Percentiles rank a stretch among this genome's conserved stretches.
Evolutionary conservation across 2,888 invertebrate genomes (phyloP).

Genomic region (Resseliella maxima): DNA sequence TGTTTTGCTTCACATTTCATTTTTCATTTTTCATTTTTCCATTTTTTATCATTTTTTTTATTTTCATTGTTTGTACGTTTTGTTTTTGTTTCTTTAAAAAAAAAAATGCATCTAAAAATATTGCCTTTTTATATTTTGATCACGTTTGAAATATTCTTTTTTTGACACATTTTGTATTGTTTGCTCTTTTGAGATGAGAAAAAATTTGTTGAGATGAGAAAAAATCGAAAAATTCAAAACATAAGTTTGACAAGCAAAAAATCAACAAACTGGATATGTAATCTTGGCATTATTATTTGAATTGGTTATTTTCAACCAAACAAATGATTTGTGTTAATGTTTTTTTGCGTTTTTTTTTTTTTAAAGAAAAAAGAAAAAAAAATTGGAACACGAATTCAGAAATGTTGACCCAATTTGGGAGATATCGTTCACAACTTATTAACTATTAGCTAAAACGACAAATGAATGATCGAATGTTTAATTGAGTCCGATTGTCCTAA

Average conservation of each 20-base stretch:
- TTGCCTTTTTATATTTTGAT: constrained; percentile 11
- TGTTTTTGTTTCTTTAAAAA: background rate
- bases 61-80: background rate
- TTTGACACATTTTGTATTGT: background rate
- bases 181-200: background rate
- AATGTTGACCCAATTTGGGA: background rate
- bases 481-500: constrained; percentile 18
- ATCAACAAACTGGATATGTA: background rate
- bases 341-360: too few species aligned
- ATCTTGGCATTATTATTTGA: background rate
- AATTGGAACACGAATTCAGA: background rate
- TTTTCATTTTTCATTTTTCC: too few species aligned
- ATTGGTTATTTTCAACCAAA: background rate
- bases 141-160: background rate
- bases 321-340: background rate
- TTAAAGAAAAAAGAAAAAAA: too few species aligned
- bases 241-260: too few species aligned
- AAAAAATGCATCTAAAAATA: constrained; percentile 28
- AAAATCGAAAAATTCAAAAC: background rate
- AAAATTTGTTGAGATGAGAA: background rate
- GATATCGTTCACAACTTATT: constrained; percentile 1
- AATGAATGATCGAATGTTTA: constrained; percentile 42
- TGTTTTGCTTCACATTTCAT: background rate
- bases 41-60: background rate
- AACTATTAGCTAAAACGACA: constrained; percentile 32